Evolutionary conservation across 2,113 vertebrate species (phyloP), one percentile per base, ranked within the genome.

Genomic region (Saguinus midas): DNA sequence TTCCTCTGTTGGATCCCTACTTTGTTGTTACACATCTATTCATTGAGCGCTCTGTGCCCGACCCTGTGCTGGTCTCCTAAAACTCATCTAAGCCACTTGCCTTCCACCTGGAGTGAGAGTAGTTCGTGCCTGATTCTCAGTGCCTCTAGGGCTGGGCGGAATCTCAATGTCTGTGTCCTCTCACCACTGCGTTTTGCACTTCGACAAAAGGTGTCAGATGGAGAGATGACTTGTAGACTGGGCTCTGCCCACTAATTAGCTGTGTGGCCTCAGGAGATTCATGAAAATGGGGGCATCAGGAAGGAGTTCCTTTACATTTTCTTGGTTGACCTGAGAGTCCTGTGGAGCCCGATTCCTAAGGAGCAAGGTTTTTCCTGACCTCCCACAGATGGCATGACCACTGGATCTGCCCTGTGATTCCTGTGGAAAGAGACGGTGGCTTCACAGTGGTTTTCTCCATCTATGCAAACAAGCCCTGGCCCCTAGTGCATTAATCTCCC

Each of bases 241-340:
- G 91, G 81, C 78, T 95, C 68, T 91, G 72, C 40, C 66, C 78
- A 96, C 75, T 95, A 37, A 94, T 87, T 55, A 86, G 94, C 43
- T 6, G 8, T 50, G 37, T 80, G 88, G 66, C 55, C 73, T 52
- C 2, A 7, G 32, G 43, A 10, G 70, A 86, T 58, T 73, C 79
- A 52, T 70, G 72, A 66, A 81, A 72, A 13, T 27, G 35, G 32
- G 14, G 9, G 6, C 12, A 50, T 18, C 8, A 48, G 61, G 40
- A 83, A 27, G 11, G 37, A 79, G 58, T 40, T 87, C 35, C 23
- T 58, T 79, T 73, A 48, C 21, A 3, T 61, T 40, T 75, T 20
- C 29, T 14, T 76, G 7, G 1, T 78, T 88, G 81, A 64, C 43
- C 80, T 27, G 82, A 95, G 83, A 81, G 70, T 45, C 11, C 86